Base-by-base conservation (phyloP, 2,888 invertebrate species). In the Timandra comae region DNA sequence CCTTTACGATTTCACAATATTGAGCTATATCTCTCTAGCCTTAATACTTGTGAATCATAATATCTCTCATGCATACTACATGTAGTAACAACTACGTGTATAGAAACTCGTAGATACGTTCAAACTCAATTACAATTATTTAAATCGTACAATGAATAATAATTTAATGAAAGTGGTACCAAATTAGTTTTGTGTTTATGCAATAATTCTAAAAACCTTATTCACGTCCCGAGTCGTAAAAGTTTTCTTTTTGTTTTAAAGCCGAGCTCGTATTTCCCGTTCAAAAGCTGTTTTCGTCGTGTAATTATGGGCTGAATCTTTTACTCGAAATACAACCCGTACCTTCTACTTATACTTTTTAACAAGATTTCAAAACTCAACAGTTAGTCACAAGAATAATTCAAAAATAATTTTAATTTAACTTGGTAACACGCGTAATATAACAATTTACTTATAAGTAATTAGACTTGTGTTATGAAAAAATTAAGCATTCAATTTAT, bases 1-100 rank as follows among this genome's bases (percentile, higher is more conserved):
- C 76, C 79, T 74, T 76, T 72, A 71, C 76, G 71, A 77, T 80
- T 75, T 68, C 64, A 63, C 66, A 62, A 66, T 70, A 71, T 70
- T 73, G 69, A 74, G 63, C 64, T 71, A 74, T 75, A 62, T 56
- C 44, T 48, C 52, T 62, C 50, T 51, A 43, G 49, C 38, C 41
- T 34, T 41, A 31, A 43, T 43, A 40, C 38, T 37, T 42, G 41
- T 37, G 43, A 38, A 36, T 30, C 38, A 35, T 37, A 33, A 37
- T 35, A 42, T 11, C 32, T 35, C 35, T 30, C n/a, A n/a, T n/a
- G n/a, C n/a, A n/a, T n/a, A n/a, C n/a, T n/a, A n/a, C n/a, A n/a
- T n/a, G n/a, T n/a, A n/a, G n/a, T n/a, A n/a, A n/a, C n/a, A n/a
- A n/a, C n/a, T n/a, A n/a, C n/a, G n/a, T n/a, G n/a, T n/a, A n/a